phyloP scores from a whole-genome alignment of 1,140 invertebrate species.

The Mycetomoellerius zeteki region DNA sequence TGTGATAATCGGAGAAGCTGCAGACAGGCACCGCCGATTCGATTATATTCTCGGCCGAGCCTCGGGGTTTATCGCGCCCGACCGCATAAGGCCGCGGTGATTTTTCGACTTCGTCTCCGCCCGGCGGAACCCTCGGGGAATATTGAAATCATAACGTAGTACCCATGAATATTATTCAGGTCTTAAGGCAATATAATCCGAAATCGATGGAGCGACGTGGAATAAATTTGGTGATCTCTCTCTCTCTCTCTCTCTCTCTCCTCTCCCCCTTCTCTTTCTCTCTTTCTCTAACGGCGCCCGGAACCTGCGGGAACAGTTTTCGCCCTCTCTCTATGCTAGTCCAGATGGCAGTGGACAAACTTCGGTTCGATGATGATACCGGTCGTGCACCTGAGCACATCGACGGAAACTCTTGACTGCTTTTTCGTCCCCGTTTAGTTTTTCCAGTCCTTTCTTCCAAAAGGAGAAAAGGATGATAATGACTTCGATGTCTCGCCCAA shows the following conservation, averaged over 20 bases:
- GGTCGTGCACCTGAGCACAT: conserved; percentile 30
- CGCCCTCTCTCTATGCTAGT: not conserved
- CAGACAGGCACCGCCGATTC: conserved; percentile 50
- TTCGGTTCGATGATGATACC: conserved; percentile 48
- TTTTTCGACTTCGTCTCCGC: conserved; percentile 79
- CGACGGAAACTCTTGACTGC: conserved; percentile 9
- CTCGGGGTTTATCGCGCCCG: conserved; percentile 77
- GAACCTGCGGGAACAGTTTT: not conserved
- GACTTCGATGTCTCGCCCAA: conserved; percentile 26
- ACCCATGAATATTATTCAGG: conserved; percentile 85
- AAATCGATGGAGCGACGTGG: conserved; percentile 83
- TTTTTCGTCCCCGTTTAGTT: conserved; percentile 2
- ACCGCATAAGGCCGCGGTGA: conserved; percentile 75
- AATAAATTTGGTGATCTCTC: conserved; percentile 82
- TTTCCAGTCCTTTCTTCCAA: not conserved
- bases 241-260: not conserved
- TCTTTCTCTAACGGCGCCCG: not conserved
- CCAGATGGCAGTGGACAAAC: conserved; percentile 3
- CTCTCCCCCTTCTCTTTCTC: conserved; percentile 38
- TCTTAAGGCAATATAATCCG: conserved; percentile 85
- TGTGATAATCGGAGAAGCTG: conserved; percentile 58
- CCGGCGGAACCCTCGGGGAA: conserved; percentile 70
- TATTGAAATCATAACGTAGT: conserved; percentile 85
- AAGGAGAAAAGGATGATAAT: conserved; percentile 13
- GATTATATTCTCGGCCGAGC: conserved; percentile 73